These are phyloP conservation scores for Desmodus rotundus DNA, from an alignment of 2,113 vertebrate species.

Conservation along the genomic window DNA sequence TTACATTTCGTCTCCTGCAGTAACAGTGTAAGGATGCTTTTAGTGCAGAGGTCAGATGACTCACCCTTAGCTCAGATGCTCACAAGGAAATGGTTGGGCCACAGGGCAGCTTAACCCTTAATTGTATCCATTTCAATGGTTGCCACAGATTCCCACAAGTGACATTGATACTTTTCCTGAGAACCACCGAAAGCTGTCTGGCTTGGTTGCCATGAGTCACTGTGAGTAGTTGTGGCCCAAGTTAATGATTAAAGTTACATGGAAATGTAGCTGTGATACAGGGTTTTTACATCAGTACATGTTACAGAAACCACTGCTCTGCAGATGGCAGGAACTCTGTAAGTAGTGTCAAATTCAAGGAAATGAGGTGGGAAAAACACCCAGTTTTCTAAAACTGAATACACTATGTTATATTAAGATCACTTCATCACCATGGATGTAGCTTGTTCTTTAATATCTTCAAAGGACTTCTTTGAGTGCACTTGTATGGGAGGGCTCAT, in stretches of 20 bases:
- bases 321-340: background rate
- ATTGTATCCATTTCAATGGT: conserved; percentile 52
- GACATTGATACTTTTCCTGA: conserved; percentile 32
- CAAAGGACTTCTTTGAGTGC: background rate
- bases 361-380: background rate
- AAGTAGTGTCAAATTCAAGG: background rate
- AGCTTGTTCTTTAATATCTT: background rate
- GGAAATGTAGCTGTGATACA: conserved; percentile 2
- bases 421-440: background rate
- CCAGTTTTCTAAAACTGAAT: background rate
- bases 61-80: background rate
- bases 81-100: background rate
- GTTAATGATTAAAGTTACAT: conserved; percentile 39
- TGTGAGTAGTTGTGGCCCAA: conserved; percentile 25
- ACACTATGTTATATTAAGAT: background rate
- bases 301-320: background rate
- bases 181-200: background rate
- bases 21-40: background rate
- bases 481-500: background rate
- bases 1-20: background rate
- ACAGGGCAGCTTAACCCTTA: conserved; percentile 9
- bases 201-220: background rate
- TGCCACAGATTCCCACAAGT: conserved; percentile 19
- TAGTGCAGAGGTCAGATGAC: background rate
- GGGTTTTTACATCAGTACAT: background rate